Base-by-base conservation (phyloP, 2,797 vertebrate genomes). In the Tiaroga cobitis region DNA sequence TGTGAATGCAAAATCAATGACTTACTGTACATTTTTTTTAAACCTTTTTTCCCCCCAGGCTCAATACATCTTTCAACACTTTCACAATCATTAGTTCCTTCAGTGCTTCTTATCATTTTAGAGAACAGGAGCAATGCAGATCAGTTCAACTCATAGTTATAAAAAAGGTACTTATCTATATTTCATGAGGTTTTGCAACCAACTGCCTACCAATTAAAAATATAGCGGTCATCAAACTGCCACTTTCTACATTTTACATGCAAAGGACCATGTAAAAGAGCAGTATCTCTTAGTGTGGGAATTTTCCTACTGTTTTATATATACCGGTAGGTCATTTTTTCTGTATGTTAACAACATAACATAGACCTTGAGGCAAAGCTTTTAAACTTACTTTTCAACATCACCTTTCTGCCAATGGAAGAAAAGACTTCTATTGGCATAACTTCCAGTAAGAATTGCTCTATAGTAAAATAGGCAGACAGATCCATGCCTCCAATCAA, bases 221-320 rank as follows among this genome's bases (percentile, higher is more conserved):
- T 56, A 84, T 43, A 77, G 32, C 13, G 34, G 63, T 43, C 73
- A 68, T 84, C 82, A 68, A 82, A 63, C 73, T 76, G 61, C 63
- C 61, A 41, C 24, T 29, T 68, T 26, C 43, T 56, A 49, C 26
- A 54, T 43, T 83, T 49, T 65, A 63, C 21, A 5, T 19, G 70
- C 13, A 18, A 65, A 3, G 56, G 8, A 34, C 4, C 29, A n/a
- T 46, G 26, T 82, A 32, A 74, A 67, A 29, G 21, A 73, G n/a
- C 34, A 29, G 18, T 65, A n/a, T 65, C 15, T 61, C 56, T 9
- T 73, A 18, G n/a, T n/a, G 74, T 69, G 49, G 74, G 63, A 84
- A 59, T 84, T 69, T 69, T 68, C 29, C 63, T 15, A 26, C 49
- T 68, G 73, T 34, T 84, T 84, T 41, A 77, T 29, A 29, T 29